Evolutionary conservation across 2,888 invertebrate genomes (phyloP), one percentile per base, ranked within the genome.

Genomic region (Phalera bucephala): DNA sequence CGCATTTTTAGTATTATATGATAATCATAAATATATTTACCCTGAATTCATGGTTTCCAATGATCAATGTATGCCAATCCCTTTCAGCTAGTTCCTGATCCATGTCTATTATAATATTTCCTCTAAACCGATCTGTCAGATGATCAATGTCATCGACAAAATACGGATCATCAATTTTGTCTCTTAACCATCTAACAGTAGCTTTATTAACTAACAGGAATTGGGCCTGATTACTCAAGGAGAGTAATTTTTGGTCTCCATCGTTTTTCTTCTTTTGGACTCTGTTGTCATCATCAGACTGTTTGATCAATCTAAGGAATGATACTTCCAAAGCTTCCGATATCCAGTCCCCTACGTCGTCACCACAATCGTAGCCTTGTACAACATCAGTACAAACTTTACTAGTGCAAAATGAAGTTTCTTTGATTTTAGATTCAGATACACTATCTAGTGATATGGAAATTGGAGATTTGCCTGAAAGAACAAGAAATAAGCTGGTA

Each of bases 381-480:
- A 97, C 92, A 43, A 92, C 87, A 67, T 96, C 96, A 1, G 94
- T 94, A 72, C 98, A 98, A 7, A 98, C 94, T 91, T 96, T 96
- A 65, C 95, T 96, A 46, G 92, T 92, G 64, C 96, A 96, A 25
- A 93, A 52, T 41, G 83, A 73, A 17, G 80, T 76, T 9, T 80
- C 72, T 44, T 64, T 63, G 0, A 56, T 63, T 40, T 54, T 59
- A 10, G 52, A 64, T 23, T 69, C 52, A 1, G 59, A 29, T 2
- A 67, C 49, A 8, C 32, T 13, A 8, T 91, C 83, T 25, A 95
- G 71, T 2, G 92, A 83, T 29, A 94, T 68, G 11, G 81, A 63
- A 23, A 94, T 85, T 21, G 87, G 46, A 27, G 78, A 56, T 77
- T 89, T 90, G 33, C 90, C 93, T 93, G 64, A 15, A 79, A 80